Base-by-base conservation (phyloP, 2,113 vertebrate species). In the Protobothrops flavoviridis region DNA sequence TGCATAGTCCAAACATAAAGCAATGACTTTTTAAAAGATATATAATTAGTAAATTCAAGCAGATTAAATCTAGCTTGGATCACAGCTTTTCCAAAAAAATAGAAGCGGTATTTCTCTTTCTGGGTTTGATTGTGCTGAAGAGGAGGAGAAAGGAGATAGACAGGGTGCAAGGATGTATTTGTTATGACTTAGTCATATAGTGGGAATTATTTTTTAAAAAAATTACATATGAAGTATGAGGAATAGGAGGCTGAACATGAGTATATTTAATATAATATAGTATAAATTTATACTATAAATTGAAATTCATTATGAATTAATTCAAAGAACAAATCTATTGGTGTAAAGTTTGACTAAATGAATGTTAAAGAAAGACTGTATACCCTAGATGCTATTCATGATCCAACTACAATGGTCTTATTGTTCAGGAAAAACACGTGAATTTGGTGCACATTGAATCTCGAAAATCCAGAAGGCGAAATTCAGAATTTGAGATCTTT, bases 401-500 rank as follows among this genome's bases (percentile, higher is more conserved):
- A 92, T 55, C 50, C 24, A 93, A 39, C 85, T 24, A 87, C 2
- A 87, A 9, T 5, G 87, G 39, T 87, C 93, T 93, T 91, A 52
- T 90, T 56, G 93, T 89, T 95, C 94, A 99, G 99, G 99, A 99
- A 97, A 99, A 99, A 91, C 99, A 99, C 91, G 98, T 99, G 69
- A 99, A 99, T 94, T 98, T 99, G 89, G 97, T 99, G 33, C 99
- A 99, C 95, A 99, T 99, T 0, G 99, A 99, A 96, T 99, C 99
- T 93, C 98, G 99, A 74, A 99, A 99, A 96, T 99, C 99, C 57
- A 99, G 98, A 96, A 97, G 98, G 96, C 98, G 98, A 95, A 99
- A 98, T 97, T 99, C 99, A 0, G 99, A 99, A 96, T 99, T 99
- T 88, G 99, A 99, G 96, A 99, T 99, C 93, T 99, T 99, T 53